These are phyloP conservation scores for Aythya baeri DNA, from an alignment of 2,113 vertebrate species.

Conservation along the genomic window DNA sequence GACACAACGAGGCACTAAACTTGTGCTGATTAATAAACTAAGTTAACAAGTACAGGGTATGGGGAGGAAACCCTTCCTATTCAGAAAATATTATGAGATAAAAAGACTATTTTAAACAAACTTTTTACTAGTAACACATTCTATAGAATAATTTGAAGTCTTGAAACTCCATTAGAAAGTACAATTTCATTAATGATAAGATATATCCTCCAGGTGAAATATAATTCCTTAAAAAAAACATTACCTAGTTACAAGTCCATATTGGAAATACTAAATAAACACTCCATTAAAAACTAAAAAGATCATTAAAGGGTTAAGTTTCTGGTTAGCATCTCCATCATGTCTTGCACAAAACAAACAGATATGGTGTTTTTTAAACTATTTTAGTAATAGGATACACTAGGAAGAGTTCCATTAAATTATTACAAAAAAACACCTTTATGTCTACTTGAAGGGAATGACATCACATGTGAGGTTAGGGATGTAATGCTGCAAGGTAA, in stretches of 20 bases:
- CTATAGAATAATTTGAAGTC: background rate
- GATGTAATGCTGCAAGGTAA: background rate
- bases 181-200: background rate
- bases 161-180: background rate
- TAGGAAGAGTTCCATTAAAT: background rate
- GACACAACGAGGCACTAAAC: background rate
- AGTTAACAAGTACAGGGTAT: background rate
- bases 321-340: background rate
- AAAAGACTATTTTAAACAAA: background rate
- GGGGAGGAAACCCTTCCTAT: background rate
- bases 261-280: background rate
- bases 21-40: background rate
- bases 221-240: background rate
- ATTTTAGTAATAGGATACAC: background rate
- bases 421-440: background rate
- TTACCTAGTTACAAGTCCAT: background rate
- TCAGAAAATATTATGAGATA: background rate
- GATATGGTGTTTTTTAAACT: background rate
- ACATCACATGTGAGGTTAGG: background rate
- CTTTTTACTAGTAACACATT: background rate
- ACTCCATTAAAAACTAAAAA: background rate
- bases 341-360: background rate
- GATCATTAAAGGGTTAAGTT: background rate
- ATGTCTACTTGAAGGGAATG: background rate
- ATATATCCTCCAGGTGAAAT: background rate